Percentiles rank a stretch among this genome's conserved stretches.
Conservation (phyloP, 2,113 vertebrate genomes). For the Eublepharis macularius region DNA sequence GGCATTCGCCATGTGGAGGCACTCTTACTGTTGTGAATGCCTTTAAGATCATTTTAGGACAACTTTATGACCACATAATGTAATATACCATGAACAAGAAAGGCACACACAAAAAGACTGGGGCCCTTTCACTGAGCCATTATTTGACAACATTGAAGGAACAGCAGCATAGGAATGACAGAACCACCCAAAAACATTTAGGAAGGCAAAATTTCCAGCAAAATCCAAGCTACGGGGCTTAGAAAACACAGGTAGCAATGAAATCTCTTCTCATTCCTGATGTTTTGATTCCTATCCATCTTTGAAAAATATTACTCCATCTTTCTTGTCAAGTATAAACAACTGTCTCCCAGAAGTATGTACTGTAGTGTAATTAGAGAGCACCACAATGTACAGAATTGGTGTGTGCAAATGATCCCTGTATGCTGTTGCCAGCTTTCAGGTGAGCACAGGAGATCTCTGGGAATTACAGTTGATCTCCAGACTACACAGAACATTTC, state of each 20-base stretch:
- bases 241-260: background rate
- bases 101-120: background rate
- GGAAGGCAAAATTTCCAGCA: background rate
- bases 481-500: too few species aligned
- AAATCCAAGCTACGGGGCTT: background rate
- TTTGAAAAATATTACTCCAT: background rate
- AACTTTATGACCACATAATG: background rate
- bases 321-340: background rate
- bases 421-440: too few species aligned
- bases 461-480: too few species aligned
- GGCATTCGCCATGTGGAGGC: too few species aligned
- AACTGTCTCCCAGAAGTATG: background rate
- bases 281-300: background rate
- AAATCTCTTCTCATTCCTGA: background rate
- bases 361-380: background rate
- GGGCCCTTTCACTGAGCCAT: background rate
- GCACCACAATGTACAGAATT: background rate
- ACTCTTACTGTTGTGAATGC: too few species aligned
- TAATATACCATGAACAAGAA: background rate
- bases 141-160: background rate
- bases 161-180: background rate
- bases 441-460: too few species aligned
- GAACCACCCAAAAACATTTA: background rate
- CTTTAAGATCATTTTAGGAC: background rate
- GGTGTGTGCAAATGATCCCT: background rate